Evolutionary conservation across 2,113 vertebrate species (phyloP).

Genomic region (Zootoca vivipara): DNA sequence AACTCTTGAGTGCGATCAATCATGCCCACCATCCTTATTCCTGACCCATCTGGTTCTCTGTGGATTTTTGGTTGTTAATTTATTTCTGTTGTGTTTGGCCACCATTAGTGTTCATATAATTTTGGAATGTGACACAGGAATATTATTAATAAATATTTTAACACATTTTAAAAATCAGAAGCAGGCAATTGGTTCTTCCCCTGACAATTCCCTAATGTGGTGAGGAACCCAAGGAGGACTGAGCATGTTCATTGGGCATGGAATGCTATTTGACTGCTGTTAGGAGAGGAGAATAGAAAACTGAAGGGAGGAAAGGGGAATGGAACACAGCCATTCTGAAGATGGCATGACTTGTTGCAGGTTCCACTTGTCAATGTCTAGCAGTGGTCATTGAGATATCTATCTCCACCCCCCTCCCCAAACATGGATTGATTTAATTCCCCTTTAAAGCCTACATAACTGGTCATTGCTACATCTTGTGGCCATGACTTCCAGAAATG

Average conservation of each 20-base stretch:
- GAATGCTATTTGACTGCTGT: too few relatives aligned
- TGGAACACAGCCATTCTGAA: too few relatives aligned
- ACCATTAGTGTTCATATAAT: neutral
- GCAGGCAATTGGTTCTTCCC: too few relatives aligned
- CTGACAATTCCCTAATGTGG: too few relatives aligned
- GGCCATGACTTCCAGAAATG: neutral
- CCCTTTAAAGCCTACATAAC: neutral
- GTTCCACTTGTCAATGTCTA: too few relatives aligned
- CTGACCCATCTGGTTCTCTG: neutral
- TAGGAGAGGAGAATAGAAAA: too few relatives aligned
- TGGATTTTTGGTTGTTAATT: neutral
- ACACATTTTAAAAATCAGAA: too few relatives aligned
- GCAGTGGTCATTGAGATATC: neutral
- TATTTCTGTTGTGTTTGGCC: neutral
- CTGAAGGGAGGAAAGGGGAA: too few relatives aligned
- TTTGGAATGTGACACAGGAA: neutral
- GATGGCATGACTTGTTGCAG: too few relatives aligned
- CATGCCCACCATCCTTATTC: neutral
- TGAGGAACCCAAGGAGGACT: too few relatives aligned
- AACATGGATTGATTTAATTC: neutral
- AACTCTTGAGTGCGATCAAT: too few relatives aligned
- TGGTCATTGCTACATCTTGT: neutral
- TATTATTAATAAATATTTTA: neutral
- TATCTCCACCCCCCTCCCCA: neutral
- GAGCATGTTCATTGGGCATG: too few relatives aligned